phyloP scores from a whole-genome alignment of 1,140 invertebrate species.

The Neotoxoptera formosana region DNA sequence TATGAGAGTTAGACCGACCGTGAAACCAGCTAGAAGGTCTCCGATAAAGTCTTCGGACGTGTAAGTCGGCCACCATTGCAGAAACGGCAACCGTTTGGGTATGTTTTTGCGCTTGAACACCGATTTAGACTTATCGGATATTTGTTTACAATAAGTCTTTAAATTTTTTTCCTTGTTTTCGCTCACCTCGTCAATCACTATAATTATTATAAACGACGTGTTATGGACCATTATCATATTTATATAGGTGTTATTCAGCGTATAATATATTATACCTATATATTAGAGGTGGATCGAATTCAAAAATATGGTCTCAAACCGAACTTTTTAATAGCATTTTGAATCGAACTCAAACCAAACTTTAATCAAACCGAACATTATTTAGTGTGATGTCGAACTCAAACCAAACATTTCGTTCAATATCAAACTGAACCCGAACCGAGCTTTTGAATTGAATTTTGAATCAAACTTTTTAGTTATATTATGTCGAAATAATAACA shows the following conservation, averaged over 20 bases:
- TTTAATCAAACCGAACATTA: no score
- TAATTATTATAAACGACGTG: neutral
- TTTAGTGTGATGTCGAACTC: no score
- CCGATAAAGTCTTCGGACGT: constrained; percentile 72
- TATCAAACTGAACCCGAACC: no score
- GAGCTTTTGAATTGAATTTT: no score
- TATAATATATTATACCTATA: neutral
- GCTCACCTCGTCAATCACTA: constrained; percentile 20
- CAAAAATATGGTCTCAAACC: no score
- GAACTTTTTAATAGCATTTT: no score
- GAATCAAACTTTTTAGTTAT: no score
- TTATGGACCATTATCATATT: neutral
- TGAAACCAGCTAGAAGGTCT: constrained; percentile 82
- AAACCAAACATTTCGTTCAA: no score
- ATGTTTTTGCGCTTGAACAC: constrained; percentile 73
- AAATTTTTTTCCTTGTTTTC: neutral
- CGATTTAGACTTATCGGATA: constrained; percentile 63
- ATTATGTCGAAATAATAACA: no score
- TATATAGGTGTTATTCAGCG: neutral
- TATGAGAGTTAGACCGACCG: constrained; percentile 83
- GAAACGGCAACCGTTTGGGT: constrained; percentile 74
- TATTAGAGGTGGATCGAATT: no score
- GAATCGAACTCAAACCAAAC: no score
- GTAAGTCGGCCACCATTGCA: constrained; percentile 78
- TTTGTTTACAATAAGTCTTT: neutral